A percentile compares a stretch with the other conserved stretches of the same genome.
phyloP scores from a whole-genome alignment of 2,888 invertebrate genomes.

The Brachyptera risi region DNA sequence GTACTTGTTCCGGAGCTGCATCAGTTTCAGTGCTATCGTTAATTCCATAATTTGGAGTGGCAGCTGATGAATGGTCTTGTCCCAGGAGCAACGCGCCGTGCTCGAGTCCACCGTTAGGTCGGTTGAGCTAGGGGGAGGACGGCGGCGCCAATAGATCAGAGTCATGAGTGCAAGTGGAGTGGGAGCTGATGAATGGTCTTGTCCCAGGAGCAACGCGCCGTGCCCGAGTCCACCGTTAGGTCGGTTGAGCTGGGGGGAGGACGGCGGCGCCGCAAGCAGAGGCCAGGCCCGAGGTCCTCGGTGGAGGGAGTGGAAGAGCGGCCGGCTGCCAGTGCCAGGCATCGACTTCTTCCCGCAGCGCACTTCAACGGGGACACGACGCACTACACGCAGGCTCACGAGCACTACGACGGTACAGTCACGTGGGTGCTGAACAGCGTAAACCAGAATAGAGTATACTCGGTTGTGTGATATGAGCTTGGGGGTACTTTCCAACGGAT shows the following conservation, averaged over 20 bases:
- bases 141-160: too few species aligned
- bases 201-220: conserved; percentile 10
- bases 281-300: background rate
- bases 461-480: too few species aligned
- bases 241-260: background rate
- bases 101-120: background rate
- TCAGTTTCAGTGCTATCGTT: too few species aligned
- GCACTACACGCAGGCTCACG: conserved; percentile 53
- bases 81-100: conserved; percentile 8
- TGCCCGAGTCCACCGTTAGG: background rate
- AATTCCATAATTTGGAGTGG: too few species aligned
- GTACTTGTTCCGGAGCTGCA: too few species aligned
- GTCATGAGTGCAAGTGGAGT: too few species aligned
- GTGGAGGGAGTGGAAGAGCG: conserved; percentile 13
- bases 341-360: conserved; percentile 49
- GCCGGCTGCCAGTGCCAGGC: conserved; percentile 28
- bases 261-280: background rate
- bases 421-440: too few species aligned
- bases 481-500: too few species aligned
- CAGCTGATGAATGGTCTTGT: too few species aligned
- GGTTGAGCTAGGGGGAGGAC: background rate
- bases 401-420: conserved; percentile 55
- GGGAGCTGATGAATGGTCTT: too few species aligned
- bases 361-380: conserved; percentile 62
- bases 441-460: too few species aligned